phyloP scores from a whole-genome alignment of 2,888 invertebrate species.

The Tinea semifulvella region DNA sequence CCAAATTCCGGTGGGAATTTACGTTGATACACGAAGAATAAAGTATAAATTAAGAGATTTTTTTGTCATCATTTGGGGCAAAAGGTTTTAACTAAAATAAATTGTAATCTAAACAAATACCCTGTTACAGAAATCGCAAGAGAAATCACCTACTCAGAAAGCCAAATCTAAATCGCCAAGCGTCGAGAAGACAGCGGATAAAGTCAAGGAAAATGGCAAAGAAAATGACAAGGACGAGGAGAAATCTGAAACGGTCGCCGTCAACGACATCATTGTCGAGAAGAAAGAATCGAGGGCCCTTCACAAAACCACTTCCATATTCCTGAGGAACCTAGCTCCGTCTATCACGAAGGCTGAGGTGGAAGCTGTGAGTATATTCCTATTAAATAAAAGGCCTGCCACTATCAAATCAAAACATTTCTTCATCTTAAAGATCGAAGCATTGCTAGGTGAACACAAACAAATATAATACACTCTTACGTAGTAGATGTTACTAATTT shows the following conservation, averaged over 20 bases:
- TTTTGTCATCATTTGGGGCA: background rate
- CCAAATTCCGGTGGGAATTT: no score
- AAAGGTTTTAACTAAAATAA: background rate
- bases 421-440: no score
- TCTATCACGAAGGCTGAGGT: slow-evolving; percentile 97
- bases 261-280: slow-evolving; percentile 53
- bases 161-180: slow-evolving; percentile 42
- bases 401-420: no score
- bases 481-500: no score
- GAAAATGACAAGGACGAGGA: slow-evolving; percentile 46
- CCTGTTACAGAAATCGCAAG: slow-evolving; percentile 32
- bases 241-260: slow-evolving; percentile 58
- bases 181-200: slow-evolving; percentile 33
- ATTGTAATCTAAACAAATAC: no score
- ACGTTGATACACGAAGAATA: no score
- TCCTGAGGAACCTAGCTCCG: slow-evolving; percentile 94
- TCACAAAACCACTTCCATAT: slow-evolving; percentile 97
- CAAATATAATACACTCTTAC: no score
- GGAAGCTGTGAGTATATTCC: slow-evolving; percentile 78
- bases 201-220: slow-evolving; percentile 30
- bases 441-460: no score
- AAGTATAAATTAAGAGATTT: no score
- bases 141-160: slow-evolving; percentile 48
- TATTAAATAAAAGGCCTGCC: no score
- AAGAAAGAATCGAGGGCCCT: slow-evolving; percentile 73